Evolutionary conservation across 2,797 vertebrate species (phyloP), one percentile per base, ranked within the genome.

Genomic region (Helarctos malayanus): DNA sequence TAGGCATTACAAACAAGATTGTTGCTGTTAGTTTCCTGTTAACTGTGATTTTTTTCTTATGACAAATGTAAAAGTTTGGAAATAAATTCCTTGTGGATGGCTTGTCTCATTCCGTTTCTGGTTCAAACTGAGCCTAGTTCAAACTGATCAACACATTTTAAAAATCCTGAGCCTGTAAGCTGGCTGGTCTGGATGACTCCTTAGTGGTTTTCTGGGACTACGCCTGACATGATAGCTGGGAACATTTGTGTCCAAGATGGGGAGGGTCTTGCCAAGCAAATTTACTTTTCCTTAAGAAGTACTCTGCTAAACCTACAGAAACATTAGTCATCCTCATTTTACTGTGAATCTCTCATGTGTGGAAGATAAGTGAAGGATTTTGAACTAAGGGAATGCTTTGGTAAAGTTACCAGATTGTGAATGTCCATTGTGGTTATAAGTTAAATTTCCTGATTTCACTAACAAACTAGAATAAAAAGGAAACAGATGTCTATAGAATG

Each of bases 201-300:
- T 88, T 83, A 41, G 11, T 92, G 38, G 18, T 75, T 97, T 95
- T 91, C 57, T 78, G 87, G 68, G 52, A 76, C 52, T 84, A 15
- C 4, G 3, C 29, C 35, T 73, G 9, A 80, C 95, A n/a, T 54
- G 81, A 88, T 45, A 94, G 11, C 85, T 71, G 18, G 41, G 19
- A 82, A 93, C 61, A 91, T 52, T 87, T 29, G 75, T 93, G 57
- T 78, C 57, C 49, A 94, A 90, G 14, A 65, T 84, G 49, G 65
- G 27, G 59, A 90, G 16, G 29, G 35, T 73, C 65, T 96, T 96
- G 56, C 59, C 73, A 47, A 65, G 25, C 47, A 97, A 76, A 73
- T 81, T 93, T 71, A 89, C 47, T 95, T 94, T 97, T 94, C 38
- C 41, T 96, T 94, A 87, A 82, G 35, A 86, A 93, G 56, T 95